phyloP scores from a whole-genome alignment of 2,888 invertebrate species.

The Eledona agricola region DNA sequence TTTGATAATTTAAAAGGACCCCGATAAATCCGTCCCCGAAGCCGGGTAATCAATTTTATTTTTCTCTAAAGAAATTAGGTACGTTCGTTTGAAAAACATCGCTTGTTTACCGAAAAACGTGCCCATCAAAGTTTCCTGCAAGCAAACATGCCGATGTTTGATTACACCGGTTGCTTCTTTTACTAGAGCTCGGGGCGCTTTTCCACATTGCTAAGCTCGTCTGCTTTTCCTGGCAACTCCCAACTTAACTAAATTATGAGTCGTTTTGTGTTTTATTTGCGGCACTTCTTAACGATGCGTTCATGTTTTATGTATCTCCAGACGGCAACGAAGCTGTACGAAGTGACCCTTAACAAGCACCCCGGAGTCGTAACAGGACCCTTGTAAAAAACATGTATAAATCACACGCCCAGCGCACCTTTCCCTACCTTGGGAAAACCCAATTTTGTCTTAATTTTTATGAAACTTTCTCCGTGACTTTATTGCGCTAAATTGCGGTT shows the following conservation, averaged over 20 bases:
- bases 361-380: conserved; percentile 33
- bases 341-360: conserved; percentile 44
- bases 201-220: conserved; percentile 26
- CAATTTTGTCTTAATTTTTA: conserved; percentile 19
- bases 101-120: conserved; percentile 20
- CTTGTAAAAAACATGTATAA: conserved; percentile 32
- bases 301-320: conserved; percentile 53
- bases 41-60: too few species aligned
- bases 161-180: conserved; percentile 31
- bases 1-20: too few species aligned
- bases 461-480: neutral
- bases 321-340: conserved; percentile 33
- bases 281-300: conserved; percentile 51
- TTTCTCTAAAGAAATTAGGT: conserved; percentile 11
- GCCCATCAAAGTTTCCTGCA: conserved; percentile 19
- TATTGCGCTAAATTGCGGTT: too few species aligned
- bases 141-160: conserved; percentile 25
- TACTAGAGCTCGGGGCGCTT: conserved; percentile 14
- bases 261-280: conserved; percentile 47
- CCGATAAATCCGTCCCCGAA: too few species aligned
- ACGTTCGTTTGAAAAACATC: neutral
- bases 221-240: conserved; percentile 27
- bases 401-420: conserved; percentile 22
- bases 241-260: conserved; percentile 50
- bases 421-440: conserved; percentile 3